These are phyloP conservation scores for Elephantulus edwardii DNA, from an alignment of 2,113 vertebrate genomes.

Conservation along the genomic window DNA sequence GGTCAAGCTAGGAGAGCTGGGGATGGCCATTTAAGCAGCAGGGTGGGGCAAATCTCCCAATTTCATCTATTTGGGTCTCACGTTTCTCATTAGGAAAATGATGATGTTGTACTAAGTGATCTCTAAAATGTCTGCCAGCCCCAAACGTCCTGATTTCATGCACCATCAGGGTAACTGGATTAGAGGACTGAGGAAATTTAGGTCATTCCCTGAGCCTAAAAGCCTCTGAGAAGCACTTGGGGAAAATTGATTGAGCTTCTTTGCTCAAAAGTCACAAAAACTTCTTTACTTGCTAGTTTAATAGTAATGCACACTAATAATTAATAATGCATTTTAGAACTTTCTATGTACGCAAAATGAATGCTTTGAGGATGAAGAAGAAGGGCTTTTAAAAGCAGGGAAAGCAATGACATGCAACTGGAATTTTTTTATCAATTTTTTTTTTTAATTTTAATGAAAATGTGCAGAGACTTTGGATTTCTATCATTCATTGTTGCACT, in stretches of 20 bases:
- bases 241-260: conserved; percentile 31
- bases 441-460: too few species aligned
- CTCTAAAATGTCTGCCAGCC: background rate
- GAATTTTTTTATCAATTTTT: too few species aligned
- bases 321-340: conserved; percentile 22
- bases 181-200: conserved; percentile 14
- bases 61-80: background rate
- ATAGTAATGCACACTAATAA: conserved; percentile 17
- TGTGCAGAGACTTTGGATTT: too few species aligned
- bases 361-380: background rate
- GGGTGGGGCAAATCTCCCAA: too few species aligned
- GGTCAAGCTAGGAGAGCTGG: background rate
- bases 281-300: conserved; percentile 26
- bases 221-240: conserved; percentile 31
- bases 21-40: background rate
- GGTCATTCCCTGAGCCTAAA: conserved; percentile 35
- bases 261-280: conserved; percentile 35
- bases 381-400: background rate
- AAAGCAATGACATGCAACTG: background rate
- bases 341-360: background rate
- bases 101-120: background rate
- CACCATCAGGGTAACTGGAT: background rate
- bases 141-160: background rate
- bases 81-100: background rate
- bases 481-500: too few species aligned